Evolutionary conservation across 2,888 invertebrate genomes (phyloP).

Genomic region (Pammene aurita): DNA sequence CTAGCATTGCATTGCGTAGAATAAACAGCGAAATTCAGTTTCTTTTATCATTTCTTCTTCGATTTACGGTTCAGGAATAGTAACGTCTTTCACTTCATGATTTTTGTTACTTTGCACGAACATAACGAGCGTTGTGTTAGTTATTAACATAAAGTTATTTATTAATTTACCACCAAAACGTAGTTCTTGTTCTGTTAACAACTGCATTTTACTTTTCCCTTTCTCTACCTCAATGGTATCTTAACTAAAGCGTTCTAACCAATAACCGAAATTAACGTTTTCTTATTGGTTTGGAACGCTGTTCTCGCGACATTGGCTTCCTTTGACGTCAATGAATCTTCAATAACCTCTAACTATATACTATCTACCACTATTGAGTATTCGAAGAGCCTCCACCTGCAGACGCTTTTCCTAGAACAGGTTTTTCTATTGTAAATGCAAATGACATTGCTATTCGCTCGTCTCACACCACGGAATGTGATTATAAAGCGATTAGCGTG

Average conservation of each 20-base stretch:
- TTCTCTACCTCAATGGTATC: no score
- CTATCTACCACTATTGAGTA: constrained; percentile 5
- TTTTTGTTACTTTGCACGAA: constrained; percentile 2
- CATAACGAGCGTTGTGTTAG: not conserved
- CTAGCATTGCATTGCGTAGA: constrained; percentile 31
- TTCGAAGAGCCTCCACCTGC: constrained; percentile 6
- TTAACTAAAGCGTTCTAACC: no score
- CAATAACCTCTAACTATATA: no score
- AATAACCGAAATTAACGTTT: no score
- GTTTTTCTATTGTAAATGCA: constrained; percentile 27
- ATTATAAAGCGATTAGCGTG: constrained; percentile 34
- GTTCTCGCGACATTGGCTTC: not conserved
- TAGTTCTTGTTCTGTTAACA: not conserved
- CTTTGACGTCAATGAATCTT: not conserved
- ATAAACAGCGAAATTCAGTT: constrained; percentile 19
- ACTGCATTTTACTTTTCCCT: not conserved
- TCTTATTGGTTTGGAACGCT: no score
- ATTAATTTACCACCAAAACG: not conserved
- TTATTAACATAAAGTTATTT: not conserved
- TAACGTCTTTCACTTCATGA: not conserved
- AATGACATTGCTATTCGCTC: constrained; percentile 19
- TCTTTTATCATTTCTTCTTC: constrained; percentile 20
- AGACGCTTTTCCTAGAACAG: constrained; percentile 16
- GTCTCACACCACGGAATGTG: constrained; percentile 32
- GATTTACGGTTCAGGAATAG: constrained; percentile 13